These are phyloP conservation scores for Manis crassicaudata DNA, from an alignment of 2,797 vertebrate species.

Conservation along the genomic window DNA sequence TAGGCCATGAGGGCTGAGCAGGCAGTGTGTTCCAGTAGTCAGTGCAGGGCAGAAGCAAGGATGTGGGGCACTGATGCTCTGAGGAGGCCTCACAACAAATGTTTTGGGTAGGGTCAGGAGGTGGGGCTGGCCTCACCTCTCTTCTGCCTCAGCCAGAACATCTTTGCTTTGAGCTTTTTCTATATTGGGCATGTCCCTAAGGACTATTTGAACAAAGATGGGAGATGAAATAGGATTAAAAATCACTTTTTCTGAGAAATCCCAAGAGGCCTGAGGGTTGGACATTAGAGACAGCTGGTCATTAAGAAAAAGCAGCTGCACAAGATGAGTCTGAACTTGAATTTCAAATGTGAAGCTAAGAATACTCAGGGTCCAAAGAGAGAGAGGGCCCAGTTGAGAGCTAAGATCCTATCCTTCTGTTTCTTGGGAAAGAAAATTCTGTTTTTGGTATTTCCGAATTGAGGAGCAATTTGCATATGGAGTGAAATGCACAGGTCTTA, in stretches of 20 bases:
- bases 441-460: slow-evolving; percentile 6
- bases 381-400: not conserved
- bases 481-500: not conserved
- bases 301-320: slow-evolving; percentile 39
- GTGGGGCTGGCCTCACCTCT: not conserved
- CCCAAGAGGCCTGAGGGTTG: not conserved
- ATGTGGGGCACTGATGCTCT: not conserved
- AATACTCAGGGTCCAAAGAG: not conserved
- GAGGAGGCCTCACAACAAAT: not conserved
- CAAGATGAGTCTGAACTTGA: slow-evolving; percentile 30
- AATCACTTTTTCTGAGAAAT: not conserved
- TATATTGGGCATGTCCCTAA: not conserved
- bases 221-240: not conserved
- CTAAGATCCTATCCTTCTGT: not conserved
- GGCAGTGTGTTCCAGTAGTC: not conserved
- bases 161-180: not conserved
- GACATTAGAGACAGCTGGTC: slow-evolving; percentile 45
- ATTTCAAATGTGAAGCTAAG: not conserved
- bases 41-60: no score
- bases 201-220: not conserved
- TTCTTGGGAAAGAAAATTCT: not conserved
- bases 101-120: not conserved
- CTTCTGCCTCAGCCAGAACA: not conserved
- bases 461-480: slow-evolving; percentile 1
- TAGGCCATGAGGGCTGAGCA: not conserved